These are phyloP conservation scores for Apoderus coryli DNA, from an alignment of 2,888 invertebrate genomes.

Conservation along the genomic window DNA sequence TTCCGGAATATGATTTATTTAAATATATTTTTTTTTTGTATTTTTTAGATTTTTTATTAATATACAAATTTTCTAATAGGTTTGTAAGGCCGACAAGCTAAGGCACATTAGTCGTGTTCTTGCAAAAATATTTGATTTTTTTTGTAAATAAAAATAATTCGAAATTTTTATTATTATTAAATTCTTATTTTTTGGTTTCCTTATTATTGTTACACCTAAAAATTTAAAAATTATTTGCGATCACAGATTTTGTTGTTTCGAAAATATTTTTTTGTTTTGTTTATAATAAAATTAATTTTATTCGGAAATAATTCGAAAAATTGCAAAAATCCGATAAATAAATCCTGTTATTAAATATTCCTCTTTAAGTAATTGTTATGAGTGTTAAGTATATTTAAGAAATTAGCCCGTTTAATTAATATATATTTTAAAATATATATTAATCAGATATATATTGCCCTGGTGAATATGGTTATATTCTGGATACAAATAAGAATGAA, in stretches of 20 bases:
- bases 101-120: constrained; percentile 33
- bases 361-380: no score
- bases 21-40: constrained; percentile 22
- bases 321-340: constrained; percentile 10
- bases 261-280: constrained; percentile 17
- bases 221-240: constrained; percentile 22
- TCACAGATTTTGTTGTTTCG: constrained; percentile 27
- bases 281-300: no score
- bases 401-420: constrained; percentile 26
- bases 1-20: no score
- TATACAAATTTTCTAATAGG: constrained; percentile 32
- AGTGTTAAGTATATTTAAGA: constrained; percentile 18
- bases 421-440: no score
- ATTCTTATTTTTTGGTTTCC: constrained; percentile 19
- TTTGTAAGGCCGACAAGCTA: constrained; percentile 34
- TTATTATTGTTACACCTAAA: constrained; percentile 27
- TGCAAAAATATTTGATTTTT: constrained; percentile 30
- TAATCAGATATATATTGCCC: constrained; percentile 23
- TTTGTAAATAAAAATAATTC: constrained; percentile 19
- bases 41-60: constrained; percentile 27
- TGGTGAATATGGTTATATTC: constrained; percentile 21
- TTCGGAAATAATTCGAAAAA: constrained; percentile 14
- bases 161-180: no score
- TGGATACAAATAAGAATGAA: constrained; percentile 16
- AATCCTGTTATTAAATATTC: constrained; percentile 16